Conservation (phyloP, 2,888 invertebrate species). For the Ephialtes manifestator region DNA sequence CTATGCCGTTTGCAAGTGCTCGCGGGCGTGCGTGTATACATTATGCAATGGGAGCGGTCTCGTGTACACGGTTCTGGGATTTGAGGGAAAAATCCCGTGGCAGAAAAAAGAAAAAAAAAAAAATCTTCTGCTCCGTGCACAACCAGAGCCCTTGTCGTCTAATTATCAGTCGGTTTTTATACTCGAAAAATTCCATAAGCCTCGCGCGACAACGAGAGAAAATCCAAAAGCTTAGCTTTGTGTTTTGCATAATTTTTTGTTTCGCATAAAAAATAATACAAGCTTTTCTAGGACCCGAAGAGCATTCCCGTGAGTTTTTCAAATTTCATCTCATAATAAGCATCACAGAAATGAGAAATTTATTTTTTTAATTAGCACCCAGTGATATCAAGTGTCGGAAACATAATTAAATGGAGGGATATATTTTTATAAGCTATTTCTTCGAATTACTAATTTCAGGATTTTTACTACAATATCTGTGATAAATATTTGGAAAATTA, state of each 20-base stretch:
- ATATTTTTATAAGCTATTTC: not conserved
- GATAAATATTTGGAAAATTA: too few species aligned
- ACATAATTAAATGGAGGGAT: not conserved
- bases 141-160: constrained; percentile 36
- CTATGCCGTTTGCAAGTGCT: constrained; percentile 21
- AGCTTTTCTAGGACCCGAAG: not conserved
- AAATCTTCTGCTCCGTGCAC: not conserved
- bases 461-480: not conserved
- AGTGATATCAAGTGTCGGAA: not conserved
- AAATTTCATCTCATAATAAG: not conserved
- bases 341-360: not conserved
- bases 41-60: constrained; percentile 50
- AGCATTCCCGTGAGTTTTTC: not conserved
- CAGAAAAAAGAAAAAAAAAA: constrained; percentile 22
- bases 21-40: constrained; percentile 11
- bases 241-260: not conserved
- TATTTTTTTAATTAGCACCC: not conserved
- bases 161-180: constrained; percentile 55
- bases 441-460: not conserved
- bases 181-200: constrained; percentile 3
- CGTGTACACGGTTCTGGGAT: constrained; percentile 42
- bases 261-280: not conserved
- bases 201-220: constrained; percentile 9
- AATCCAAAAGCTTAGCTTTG: constrained; percentile 9
- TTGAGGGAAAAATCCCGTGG: constrained; percentile 55